phyloP scores from a whole-genome alignment of 2,888 invertebrate genomes.

The Pseudeuparius sepicola region DNA sequence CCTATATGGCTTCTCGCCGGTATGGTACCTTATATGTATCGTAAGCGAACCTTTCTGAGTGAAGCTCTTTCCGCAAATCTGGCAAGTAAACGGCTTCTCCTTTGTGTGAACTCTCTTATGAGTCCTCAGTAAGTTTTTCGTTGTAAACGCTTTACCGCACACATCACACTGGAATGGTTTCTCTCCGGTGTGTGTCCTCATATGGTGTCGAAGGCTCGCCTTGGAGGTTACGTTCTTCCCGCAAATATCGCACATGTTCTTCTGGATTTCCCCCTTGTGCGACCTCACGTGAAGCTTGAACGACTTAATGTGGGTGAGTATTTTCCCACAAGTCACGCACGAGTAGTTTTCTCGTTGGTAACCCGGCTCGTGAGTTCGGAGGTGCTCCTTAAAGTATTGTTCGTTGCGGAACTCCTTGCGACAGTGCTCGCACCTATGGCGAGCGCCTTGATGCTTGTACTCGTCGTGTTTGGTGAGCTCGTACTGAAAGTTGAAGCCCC shows the following conservation, averaged over 20 bases:
- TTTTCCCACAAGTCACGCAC: constrained; percentile 20
- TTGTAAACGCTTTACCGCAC: constrained; percentile 38
- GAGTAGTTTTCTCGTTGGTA: constrained; percentile 20
- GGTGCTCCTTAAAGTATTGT: constrained; percentile 23
- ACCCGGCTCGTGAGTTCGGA: constrained; percentile 22
- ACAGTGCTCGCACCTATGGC: constrained; percentile 26
- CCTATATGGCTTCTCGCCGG: constrained; percentile 38
- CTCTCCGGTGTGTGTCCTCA: constrained; percentile 32
- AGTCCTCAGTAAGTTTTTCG: constrained; percentile 37
- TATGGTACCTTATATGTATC: constrained; percentile 44
- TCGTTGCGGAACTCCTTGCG: constrained; percentile 27
- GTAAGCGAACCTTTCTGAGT: constrained; percentile 44
- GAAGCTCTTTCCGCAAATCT: constrained; percentile 45
- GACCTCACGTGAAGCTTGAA: constrained; percentile 21
- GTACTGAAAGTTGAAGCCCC: constrained; percentile 24
- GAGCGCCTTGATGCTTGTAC: constrained; percentile 27
- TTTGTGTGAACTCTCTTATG: constrained; percentile 47
- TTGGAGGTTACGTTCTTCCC: constrained; percentile 21
- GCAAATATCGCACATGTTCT: constrained; percentile 20
- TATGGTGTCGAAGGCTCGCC: constrained; percentile 30
- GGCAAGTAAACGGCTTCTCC: constrained; percentile 44
- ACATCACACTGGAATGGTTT: constrained; percentile 37
- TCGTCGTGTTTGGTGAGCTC: constrained; percentile 24
- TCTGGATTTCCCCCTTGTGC: constrained; percentile 16
- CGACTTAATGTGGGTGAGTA: constrained; percentile 18